A percentile compares a stretch with the other conserved stretches of the same genome.
Conservation (phyloP, 1,140 invertebrate species). For the Caenorhabditis inopinata region DNA sequence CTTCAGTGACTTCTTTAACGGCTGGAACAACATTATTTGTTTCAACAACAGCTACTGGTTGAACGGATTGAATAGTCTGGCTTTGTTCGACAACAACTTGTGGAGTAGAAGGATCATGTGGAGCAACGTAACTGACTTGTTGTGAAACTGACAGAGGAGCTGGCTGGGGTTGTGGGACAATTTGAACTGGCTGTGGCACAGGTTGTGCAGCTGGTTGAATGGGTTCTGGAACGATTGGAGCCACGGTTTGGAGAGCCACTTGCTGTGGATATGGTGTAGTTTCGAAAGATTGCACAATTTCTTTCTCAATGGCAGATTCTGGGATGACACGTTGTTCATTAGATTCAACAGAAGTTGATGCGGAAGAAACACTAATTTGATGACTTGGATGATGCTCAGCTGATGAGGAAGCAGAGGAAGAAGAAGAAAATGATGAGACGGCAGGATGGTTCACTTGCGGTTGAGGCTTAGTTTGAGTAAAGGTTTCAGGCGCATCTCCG, state of each 20-base stretch:
- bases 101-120: not conserved
- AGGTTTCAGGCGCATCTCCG: not conserved
- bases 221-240: constrained; percentile 19
- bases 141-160: not conserved
- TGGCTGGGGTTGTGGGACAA: not conserved
- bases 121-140: not conserved
- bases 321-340: not conserved
- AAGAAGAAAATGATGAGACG: not conserved
- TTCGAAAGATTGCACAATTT: not conserved
- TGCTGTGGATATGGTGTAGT: not conserved
- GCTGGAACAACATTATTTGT: not conserved
- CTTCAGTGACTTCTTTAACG: not conserved
- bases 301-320: not conserved
- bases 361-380: not conserved
- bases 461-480: not conserved
- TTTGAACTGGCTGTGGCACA: not conserved
- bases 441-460: not conserved
- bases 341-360: not conserved
- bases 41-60: not conserved
- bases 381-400: constrained; percentile 23
- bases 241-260: not conserved
- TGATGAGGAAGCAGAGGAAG: not conserved
- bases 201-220: not conserved
- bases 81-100: not conserved
- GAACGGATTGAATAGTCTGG: not conserved